Base-by-base conservation (phyloP, 2,888 invertebrate species). In the Creontiades dilutus region DNA sequence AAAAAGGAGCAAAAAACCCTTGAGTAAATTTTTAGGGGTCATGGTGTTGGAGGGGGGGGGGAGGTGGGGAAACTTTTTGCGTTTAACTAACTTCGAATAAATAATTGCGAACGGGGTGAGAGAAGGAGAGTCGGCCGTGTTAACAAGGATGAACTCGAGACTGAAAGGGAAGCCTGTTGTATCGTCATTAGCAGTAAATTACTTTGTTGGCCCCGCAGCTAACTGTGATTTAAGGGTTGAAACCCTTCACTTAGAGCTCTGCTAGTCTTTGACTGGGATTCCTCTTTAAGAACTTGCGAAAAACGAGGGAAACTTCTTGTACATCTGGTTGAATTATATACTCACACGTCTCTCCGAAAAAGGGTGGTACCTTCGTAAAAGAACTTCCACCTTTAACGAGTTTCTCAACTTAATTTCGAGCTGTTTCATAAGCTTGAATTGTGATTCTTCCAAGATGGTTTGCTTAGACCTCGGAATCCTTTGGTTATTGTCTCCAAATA, bases 61-160 rank as follows among this genome's bases (percentile, higher is more conserved):
- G 57, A n/a, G 2, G 13, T 13, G 55, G 13, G n/a, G 5, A 57
- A 57, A 52, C n/a, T 57, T 57, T 57, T 57, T n/a, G 57, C 57
- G 14, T 57, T 57, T n/a, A 57, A n/a, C 57, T n/a, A 57, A 16
- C 57, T 57, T 57, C 14, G 19, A 57, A 57, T 57, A 57, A 57
- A 57, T 57, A 57, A 57, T n/a, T 57, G 14, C 14, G 57, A 57
- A n/a, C 57, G 57, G n/a, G 57, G 57, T 37, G 37, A 37, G 37
- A 37, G 37, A 37, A 37, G 37, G 48, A 27, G 82, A 19, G 82
- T 82, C 52, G 82, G 52, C 52, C 11, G 82, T 52, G 82, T 82
- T 82, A 82, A 82, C 82, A 82, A 82, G 82, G 82, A 82, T 52
- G 82, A 82, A 82, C 82, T 82, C 52, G 82, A 82, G 82, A 82